phyloP scores from a whole-genome alignment of 2,888 invertebrate genomes.

The Chaetogeoica ovagalla region DNA sequence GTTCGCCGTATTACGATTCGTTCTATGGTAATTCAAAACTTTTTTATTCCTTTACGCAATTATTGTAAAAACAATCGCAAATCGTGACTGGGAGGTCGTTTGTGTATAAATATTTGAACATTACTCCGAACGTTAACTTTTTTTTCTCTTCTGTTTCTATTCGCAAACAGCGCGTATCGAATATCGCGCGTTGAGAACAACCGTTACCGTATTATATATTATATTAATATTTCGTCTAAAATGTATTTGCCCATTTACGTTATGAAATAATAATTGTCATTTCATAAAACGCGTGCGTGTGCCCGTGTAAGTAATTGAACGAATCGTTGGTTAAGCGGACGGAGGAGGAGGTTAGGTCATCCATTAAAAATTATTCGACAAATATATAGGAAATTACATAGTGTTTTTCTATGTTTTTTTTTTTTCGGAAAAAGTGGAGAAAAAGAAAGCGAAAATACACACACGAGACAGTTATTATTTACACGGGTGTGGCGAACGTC shows the following conservation, averaged over 20 bases:
- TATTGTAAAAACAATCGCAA: too few relatives aligned
- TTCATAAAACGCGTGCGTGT: conserved; percentile 13
- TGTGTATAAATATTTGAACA: too few relatives aligned
- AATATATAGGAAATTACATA: conserved; percentile 28
- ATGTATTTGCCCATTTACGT: not conserved
- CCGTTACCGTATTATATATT: not conserved
- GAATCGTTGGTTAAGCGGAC: not conserved
- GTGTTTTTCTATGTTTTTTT: conserved; percentile 6
- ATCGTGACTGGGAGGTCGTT: too few relatives aligned
- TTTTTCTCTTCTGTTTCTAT: not conserved
- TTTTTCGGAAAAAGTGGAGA: not conserved
- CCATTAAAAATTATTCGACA: conserved; percentile 7
- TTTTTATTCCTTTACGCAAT: too few relatives aligned
- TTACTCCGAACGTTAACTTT: too few relatives aligned
- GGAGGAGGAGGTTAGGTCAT: too few relatives aligned
- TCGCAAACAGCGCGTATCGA: not conserved
- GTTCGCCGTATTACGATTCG: too few relatives aligned
- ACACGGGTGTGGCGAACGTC: conserved; percentile 39
- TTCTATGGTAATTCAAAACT: too few relatives aligned
- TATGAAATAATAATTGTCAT: not conserved
- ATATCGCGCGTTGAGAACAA: not conserved
- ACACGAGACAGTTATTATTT: conserved; percentile 35
- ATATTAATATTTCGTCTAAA: not conserved
- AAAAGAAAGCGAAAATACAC: not conserved
- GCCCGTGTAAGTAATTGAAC: conserved; percentile 33